These are phyloP conservation scores for Cuculus canorus DNA, from an alignment of 2,797 vertebrate species.

Conservation along the genomic window DNA sequence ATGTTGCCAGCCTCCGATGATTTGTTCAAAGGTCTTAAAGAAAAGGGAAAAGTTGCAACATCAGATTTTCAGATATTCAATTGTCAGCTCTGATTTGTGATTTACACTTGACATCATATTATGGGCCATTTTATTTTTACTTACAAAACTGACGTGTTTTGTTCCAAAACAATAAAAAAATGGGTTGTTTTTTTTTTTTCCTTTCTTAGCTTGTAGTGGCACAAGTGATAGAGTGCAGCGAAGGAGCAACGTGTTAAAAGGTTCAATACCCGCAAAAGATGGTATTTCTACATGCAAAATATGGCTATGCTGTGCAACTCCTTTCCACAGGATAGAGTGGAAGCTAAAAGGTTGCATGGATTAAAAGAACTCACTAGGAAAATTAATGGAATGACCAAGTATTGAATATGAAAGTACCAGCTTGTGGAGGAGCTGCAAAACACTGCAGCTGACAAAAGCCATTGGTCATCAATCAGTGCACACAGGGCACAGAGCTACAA, in stretches of 20 bases:
- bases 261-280: background rate
- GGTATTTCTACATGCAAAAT: background rate
- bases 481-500: background rate
- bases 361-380: background rate
- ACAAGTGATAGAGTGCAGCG: background rate
- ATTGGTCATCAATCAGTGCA: background rate
- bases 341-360: background rate
- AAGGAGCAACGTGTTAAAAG: background rate
- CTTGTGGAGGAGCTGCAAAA: background rate
- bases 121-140: conserved; percentile 20
- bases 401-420: background rate
- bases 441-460: background rate
- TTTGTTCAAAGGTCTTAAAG: conserved; percentile 63
- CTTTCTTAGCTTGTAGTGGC: background rate
- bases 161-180: background rate
- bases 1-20: conserved; percentile 57
- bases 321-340: background rate
- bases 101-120: conserved; percentile 44
- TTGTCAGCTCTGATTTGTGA: conserved; percentile 55
- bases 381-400: background rate
- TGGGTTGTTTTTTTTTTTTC: background rate
- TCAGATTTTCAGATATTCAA: conserved; percentile 36
- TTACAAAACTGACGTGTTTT: background rate
- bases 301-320: background rate
- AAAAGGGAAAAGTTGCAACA: conserved; percentile 48